Percentiles rank a stretch among this genome's conserved stretches.
These are phyloP conservation scores for Phaenicophaeus curvirostris DNA, from an alignment of 2,797 vertebrate genomes.

Conservation along the genomic window DNA sequence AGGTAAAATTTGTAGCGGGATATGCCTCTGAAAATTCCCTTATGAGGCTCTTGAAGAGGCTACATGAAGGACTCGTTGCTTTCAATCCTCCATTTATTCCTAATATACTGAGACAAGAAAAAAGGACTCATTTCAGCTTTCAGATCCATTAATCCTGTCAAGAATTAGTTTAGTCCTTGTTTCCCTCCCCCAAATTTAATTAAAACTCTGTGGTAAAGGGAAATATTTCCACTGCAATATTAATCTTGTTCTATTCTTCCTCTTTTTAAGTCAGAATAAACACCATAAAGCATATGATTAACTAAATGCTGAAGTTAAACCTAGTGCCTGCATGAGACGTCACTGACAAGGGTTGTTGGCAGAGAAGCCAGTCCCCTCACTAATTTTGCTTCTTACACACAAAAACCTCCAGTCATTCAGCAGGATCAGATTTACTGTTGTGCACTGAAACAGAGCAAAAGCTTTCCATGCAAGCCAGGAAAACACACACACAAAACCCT, in stretches of 20 bases:
- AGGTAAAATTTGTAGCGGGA: neutral
- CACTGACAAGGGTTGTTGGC: neutral
- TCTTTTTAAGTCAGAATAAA: neutral
- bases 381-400: neutral
- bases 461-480: neutral
- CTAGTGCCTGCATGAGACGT: too few species aligned
- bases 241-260: neutral
- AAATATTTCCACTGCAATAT: neutral
- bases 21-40: neutral
- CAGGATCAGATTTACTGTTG: neutral
- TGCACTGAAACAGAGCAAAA: neutral
- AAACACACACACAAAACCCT: neutral
- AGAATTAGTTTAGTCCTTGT: neutral
- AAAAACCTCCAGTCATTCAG: neutral
- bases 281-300: neutral
- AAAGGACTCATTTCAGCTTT: neutral
- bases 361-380: neutral
- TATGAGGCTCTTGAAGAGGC: conserved; percentile 4
- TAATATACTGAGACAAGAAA: neutral
- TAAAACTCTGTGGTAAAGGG: neutral
- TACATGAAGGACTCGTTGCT: neutral
- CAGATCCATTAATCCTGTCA: neutral
- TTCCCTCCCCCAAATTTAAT: neutral
- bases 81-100: conserved; percentile 3
- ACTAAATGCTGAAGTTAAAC: neutral